Base-by-base conservation (phyloP, 2,797 vertebrate genomes). In the Enteromius unitaeniatus region DNA sequence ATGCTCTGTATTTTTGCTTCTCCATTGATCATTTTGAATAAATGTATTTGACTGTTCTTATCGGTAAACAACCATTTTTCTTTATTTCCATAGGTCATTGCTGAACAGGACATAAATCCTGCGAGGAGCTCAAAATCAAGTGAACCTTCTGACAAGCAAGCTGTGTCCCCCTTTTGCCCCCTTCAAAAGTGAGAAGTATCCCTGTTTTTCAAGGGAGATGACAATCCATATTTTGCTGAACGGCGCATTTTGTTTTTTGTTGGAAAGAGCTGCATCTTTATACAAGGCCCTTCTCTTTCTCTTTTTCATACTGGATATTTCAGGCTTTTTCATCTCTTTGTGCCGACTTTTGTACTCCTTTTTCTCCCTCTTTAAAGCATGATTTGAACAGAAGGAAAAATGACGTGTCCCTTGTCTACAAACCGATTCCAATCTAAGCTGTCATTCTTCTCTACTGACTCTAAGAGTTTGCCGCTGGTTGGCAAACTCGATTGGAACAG, bases 381-480 rank as follows among this genome's bases (percentile, higher is more conserved):
- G 40, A 37, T 68, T 40, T 40, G 5, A 79, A 67, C 53, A 49
- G 42, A 84, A 79, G 76, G 51, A 68, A 19, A 23, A 60, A 58
- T 1, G 55, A 14, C n/a, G 4, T 15, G 26, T 68, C 74, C 53
- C 28, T 40, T 5, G 69, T 28, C 81, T 69, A 40, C 42, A 82
- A 51, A 49, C 31, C 45, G n/a, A n/a, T 70, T 45, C 23, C 11
- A 45, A 47, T 47, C 34, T 77, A 34, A 42, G 34, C 64, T 62
- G 51, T 82, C 76, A 83, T 81, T 75, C 65, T 83, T 87, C 82
- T 84, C 81, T 76, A 19, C 73, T 67, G 69, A 89, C 84, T 84
- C 82, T 40, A 68, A 85, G 91, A 90, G 96, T 96, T 95, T 87
- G 96, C 97, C 91, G 97, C 97, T 96, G 97, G 97, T 92, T 93